A percentile compares a stretch with the other conserved stretches of the same genome.
Evolutionary conservation across 2,797 vertebrate genomes (phyloP).

Genomic region (Cephalopachus bancanus): DNA sequence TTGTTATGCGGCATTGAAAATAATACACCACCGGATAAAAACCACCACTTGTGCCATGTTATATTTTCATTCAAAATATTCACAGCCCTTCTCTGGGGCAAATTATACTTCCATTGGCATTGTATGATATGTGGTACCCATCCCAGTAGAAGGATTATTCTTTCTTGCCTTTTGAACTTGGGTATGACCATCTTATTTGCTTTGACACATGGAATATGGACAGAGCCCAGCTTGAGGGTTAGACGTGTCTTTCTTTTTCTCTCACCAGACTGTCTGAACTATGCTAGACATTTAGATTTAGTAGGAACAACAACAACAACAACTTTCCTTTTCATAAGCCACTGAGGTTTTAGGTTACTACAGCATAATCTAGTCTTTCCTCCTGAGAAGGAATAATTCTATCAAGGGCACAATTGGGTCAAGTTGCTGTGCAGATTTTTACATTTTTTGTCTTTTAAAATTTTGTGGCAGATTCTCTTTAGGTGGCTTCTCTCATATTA

Average conservation of each 20-base stretch:
- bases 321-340: neutral
- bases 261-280: neutral
- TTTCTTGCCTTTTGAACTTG: conserved; percentile 41
- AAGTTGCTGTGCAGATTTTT: conserved; percentile 19
- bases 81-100: neutral
- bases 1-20: neutral
- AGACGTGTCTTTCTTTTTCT: neutral
- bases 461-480: neutral
- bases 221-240: neutral
- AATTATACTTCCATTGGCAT: neutral
- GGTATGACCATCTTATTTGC: neutral
- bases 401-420: neutral
- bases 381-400: conserved; percentile 35
- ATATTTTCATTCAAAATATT: conserved; percentile 33
- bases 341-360: neutral
- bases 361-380: neutral
- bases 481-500: neutral
- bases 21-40: neutral
- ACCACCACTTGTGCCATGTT: neutral
- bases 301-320: neutral
- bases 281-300: neutral
- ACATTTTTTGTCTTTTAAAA: neutral
- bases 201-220: neutral
- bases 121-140: neutral
- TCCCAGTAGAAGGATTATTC: neutral